Base-by-base conservation (phyloP, 92 coral and sea anemone species). In the Palythoa grandis region DNA sequence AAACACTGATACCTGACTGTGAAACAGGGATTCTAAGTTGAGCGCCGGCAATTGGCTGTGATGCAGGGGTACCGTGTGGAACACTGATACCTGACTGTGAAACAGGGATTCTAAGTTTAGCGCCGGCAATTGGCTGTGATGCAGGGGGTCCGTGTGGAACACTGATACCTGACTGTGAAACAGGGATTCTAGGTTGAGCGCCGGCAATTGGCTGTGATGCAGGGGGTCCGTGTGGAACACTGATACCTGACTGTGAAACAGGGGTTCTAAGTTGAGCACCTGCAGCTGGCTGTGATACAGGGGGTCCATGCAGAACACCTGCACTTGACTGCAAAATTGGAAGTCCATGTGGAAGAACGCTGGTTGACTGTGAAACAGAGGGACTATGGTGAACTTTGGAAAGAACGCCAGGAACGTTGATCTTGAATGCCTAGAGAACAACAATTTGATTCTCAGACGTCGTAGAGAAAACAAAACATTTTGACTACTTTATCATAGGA, bases 401-500 rank as follows among this genome's bases (percentile, higher is more conserved):
- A 57, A 93, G 88, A 19, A 93, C 97, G 7, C 88, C 89, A 10
- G 93, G 91, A 10, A 93, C 86, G 78, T 93, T 87, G 87, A 93
- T 89, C 40, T 87, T 93, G 72, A 93, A 93, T 3, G 97, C 97
- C 97, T 93, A 58, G 11, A 54, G 35, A 23, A 63, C 20, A 84
- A n/a, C 37, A 70, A 5, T 23, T 19, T 2, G 1, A 15, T 60
- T 17, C 9, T 63, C 11, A 63, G 69, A 19, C 14, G 61, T 43
- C 50, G 50, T 43, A 43, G 7, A 43, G 50, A 43, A 43, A 43
- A 43, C 50, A 43, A 43, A 43, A 8, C 9, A 43, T 8, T 5
- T 43, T 0, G 50, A 3, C 50, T 43, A 43, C 50, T 8, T 43
- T 43, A 43, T 5, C 0, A 43, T 43, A 43, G 50, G 9, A 43